Evolutionary conservation across 2,797 vertebrate species (phyloP), one percentile per base, ranked within the genome.

Genomic region (Paguma larvata): DNA sequence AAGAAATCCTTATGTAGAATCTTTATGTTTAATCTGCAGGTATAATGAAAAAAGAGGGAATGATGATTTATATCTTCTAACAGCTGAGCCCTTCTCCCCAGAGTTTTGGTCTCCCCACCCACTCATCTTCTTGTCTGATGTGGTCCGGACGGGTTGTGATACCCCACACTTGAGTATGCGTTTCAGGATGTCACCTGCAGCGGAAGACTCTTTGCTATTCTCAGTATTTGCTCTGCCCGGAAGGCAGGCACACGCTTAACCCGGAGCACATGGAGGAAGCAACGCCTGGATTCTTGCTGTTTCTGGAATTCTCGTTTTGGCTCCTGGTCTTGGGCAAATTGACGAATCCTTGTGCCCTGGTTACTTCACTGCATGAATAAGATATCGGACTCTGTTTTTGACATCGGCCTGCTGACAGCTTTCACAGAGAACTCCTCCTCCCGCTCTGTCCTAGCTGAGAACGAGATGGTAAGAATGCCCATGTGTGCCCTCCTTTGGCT

Each of bases 21-120:
- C 5, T 67, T 46, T 34, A 38, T 56, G 63, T 70, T 30, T 16
- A 46, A 38, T 34, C 7, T 62, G 73, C 25, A 32, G 16, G 13
- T 30, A 4, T 1, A 10, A 19, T 10, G 12, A 6, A 23, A 2
- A 53, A 4, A 21, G n/a, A 4, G 6, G 30, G 46, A 30, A 23
- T 30, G 59, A 38, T 0, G 5, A 4, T 15, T 0, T 14, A 0
- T 2, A 3, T 63, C 68, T 48, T 19, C 1, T 4, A 1, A 23
- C 0, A 56, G 12, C 5, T 23, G 70, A 53, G 41, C 21, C 3
- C 41, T 38, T 16, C 2, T 5, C 32, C 63, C 65, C 41, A 30
- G n/a, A 32, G 11, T 75, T 14, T 14, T 32, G 18, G 3, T 30
- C 6, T 27, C 6, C 51, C 16, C 14, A 6, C 1, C 3, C 14